Percentiles rank a stretch among this genome's conserved stretches.
phyloP scores from a whole-genome alignment of 2,113 vertebrate species.

The Prinia subflava region DNA sequence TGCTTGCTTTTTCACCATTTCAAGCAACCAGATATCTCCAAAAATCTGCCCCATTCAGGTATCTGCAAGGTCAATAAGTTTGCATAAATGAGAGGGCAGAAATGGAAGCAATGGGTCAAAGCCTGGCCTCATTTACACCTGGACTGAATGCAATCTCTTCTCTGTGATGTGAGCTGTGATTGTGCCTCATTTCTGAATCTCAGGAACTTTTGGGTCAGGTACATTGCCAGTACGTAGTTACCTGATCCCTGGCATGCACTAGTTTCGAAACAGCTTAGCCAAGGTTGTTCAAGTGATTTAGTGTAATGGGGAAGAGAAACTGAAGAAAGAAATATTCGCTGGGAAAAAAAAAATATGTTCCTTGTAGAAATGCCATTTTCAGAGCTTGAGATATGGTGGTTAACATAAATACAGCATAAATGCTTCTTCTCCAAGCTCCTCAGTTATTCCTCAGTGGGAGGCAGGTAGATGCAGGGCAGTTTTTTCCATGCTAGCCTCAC shows the following conservation, averaged over 20 bases:
- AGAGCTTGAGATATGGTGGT: background rate
- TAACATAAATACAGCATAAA: background rate
- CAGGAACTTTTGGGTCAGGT: background rate
- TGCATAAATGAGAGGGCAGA: background rate
- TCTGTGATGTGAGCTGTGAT: background rate
- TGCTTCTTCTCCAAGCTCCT: background rate
- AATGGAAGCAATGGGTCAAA: background rate
- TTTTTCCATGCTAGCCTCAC: background rate
- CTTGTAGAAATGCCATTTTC: background rate
- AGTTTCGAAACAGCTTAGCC: background rate
- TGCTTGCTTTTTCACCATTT: background rate
- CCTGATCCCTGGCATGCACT: background rate
- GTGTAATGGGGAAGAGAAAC: background rate
- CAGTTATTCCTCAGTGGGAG: background rate
- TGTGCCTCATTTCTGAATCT: background rate
- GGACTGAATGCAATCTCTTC: background rate
- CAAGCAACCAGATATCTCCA: background rate
- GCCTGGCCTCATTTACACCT: background rate
- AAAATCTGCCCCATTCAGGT: background rate
- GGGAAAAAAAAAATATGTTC: background rate
- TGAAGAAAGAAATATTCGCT: background rate
- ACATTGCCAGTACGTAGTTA: background rate
- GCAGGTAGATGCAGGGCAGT: background rate
- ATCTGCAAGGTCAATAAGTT: background rate
- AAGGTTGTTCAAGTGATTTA: background rate